phyloP scores from a whole-genome alignment of 2,888 invertebrate genomes.

The Zhuqinia jingwanae region DNA sequence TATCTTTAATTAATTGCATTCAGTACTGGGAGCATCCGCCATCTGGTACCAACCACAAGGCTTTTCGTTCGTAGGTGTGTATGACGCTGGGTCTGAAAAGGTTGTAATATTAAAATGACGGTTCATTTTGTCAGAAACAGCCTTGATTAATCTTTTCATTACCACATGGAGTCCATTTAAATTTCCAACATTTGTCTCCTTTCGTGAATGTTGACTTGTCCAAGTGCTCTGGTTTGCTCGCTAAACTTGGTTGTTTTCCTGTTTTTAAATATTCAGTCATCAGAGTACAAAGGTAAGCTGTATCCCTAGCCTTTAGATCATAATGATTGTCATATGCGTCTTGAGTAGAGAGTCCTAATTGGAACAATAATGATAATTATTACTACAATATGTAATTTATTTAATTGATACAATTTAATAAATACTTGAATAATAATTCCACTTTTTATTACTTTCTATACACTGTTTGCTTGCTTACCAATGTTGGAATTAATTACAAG shows the following conservation, averaged over 20 bases:
- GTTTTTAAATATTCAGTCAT: conserved; percentile 69
- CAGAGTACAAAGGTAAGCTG: conserved; percentile 66
- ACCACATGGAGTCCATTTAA: conserved; percentile 71
- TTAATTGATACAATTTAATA: no score
- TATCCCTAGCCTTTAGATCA: conserved; percentile 66
- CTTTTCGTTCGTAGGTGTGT: conserved; percentile 43
- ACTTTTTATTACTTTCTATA: no score
- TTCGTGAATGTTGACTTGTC: conserved; percentile 39
- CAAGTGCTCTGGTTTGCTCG: conserved; percentile 26
- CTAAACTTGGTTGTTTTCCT: conserved; percentile 68
- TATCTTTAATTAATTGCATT: conserved; percentile 41
- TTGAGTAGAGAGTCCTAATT: conserved; percentile 3
- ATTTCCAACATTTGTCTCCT: conserved; percentile 68
- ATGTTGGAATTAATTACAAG: conserved; percentile 1
- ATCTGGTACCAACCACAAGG: conserved; percentile 74
- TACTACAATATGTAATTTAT: no score
- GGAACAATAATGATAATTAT: no score
- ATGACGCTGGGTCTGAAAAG: conserved; percentile 4
- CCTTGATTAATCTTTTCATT: conserved; percentile 8
- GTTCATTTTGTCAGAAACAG: neutral
- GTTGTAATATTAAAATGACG: neutral
- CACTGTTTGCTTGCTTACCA: conserved; percentile 23
- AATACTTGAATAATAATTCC: no score
- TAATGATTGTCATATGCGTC: conserved; percentile 61
- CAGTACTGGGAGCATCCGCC: conserved; percentile 48